Evolutionary conservation across 1,140 invertebrate genomes (phyloP).

Genomic region (Spodoptera frugiperda): DNA sequence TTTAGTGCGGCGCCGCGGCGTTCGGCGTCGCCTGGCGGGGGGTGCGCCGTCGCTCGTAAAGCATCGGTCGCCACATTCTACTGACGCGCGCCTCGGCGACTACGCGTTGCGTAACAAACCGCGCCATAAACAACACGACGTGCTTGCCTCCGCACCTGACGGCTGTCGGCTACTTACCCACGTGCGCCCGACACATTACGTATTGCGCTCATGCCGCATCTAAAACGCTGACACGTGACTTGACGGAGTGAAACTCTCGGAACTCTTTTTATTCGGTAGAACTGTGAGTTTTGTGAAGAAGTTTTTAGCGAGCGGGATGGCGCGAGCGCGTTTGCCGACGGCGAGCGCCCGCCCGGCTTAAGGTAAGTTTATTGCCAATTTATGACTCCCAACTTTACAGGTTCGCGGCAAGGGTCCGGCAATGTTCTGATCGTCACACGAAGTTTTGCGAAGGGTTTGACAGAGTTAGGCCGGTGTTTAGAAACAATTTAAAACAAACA

Average conservation of each 20-base stretch:
- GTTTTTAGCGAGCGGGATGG: constrained; percentile 76
- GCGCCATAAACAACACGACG: constrained; percentile 83
- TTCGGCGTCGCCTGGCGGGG: constrained; percentile 77
- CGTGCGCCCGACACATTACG: constrained; percentile 78
- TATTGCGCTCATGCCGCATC: constrained; percentile 81
- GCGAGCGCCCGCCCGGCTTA: constrained; percentile 80
- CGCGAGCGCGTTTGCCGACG: constrained; percentile 79
- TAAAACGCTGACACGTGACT: constrained; percentile 83
- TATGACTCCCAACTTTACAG: constrained; percentile 72
- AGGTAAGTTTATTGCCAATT: constrained; percentile 85
- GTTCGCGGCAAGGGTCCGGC: constrained; percentile 66
- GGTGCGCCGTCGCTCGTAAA: constrained; percentile 84
- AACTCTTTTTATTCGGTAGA: constrained; percentile 68
- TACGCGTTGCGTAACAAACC: constrained; percentile 85
- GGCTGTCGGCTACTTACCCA: constrained; percentile 63
- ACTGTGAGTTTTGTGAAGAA: constrained; percentile 83
- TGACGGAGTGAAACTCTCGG: constrained; percentile 76
- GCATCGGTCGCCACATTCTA: constrained; percentile 85
- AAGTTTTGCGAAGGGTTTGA: constrained; percentile 70
- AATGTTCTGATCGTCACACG: constrained; percentile 72
- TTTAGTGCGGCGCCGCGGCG: constrained; percentile 85
- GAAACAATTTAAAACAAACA: constrained; percentile 52
- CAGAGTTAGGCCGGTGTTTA: constrained; percentile 54
- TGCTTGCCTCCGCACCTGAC: constrained; percentile 72
- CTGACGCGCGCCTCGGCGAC: constrained; percentile 84